Base-by-base conservation (phyloP, 2,113 vertebrate species). In the Drymodes brunneopygia region DNA sequence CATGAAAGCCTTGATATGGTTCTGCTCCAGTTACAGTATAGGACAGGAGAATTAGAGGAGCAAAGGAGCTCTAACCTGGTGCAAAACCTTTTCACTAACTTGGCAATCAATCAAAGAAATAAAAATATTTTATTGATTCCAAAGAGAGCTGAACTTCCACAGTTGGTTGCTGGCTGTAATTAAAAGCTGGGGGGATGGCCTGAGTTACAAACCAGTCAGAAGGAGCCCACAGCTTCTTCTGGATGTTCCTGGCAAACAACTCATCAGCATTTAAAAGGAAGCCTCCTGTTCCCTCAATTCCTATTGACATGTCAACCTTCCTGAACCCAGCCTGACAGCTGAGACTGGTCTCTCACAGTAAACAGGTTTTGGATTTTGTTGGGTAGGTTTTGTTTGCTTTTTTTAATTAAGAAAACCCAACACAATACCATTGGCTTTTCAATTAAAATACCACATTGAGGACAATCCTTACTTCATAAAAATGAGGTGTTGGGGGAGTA, bases 1-100 rank as follows among this genome's bases (percentile, higher is more conserved):
- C 60, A 7, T 92, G 96, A 97, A 98, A 97, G 93, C 75, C 80
- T 95, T 50, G 9, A 71, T 85, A 96, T 91, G 94, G 94, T 98
- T 98, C 98, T 98, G 97, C 97, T 97, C 71, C 67, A 91, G 97
- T 98, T 98, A 97, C 91, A 97, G 97, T 88, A 97, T 23, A 51
- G 97, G 97, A 97, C 90, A 98, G 97, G 97, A 98, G 98, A 96
- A 97, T 19, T 92, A 97, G 93, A 89, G 21, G 35, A 95, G 75
- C 67, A 83, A 94, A 98, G 93, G 94, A 98, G 97, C 93, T 97
- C 91, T 95, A 97, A 94, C 27, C 36, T 61, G 92, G 80, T 78
- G 82, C 83, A 97, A 97, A 83, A 78, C 14, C 42, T 92, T 94
- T 94, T 79, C 86, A 79, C 65, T 90, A 64, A 84, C 74, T 72